Conservation (phyloP, 2,797 vertebrate genomes). For the Calcarius lapponicus region DNA sequence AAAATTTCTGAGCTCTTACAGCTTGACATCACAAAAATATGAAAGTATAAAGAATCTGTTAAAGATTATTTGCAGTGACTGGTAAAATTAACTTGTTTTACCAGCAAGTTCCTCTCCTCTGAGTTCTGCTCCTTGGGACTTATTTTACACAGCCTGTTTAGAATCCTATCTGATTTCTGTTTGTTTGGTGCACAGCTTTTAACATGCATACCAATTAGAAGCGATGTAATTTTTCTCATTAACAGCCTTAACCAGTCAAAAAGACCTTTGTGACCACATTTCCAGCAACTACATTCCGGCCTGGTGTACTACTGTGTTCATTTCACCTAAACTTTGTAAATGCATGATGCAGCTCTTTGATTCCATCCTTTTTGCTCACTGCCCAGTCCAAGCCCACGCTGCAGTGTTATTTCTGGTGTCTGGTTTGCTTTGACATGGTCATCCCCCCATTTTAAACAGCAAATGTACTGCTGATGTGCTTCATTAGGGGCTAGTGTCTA, state of each 20-base stretch:
- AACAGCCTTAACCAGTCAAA: neutral
- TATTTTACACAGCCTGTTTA: neutral
- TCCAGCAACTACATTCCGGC: neutral
- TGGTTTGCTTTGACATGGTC: neutral
- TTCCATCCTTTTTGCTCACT: neutral
- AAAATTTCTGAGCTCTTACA: constrained; percentile 4
- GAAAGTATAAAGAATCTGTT: neutral
- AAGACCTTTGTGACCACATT: neutral
- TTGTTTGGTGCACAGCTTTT: neutral
- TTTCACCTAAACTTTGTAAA: neutral
- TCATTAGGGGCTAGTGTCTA: neutral
- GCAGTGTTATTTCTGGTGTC: neutral
- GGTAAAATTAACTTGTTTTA: neutral
- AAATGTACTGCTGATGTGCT: neutral
- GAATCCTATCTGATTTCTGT: neutral
- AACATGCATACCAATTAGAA: neutral
- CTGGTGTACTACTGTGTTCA: neutral
- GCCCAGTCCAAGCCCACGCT: neutral
- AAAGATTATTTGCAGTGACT: neutral
- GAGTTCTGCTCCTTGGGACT: neutral
- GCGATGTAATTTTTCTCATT: neutral
- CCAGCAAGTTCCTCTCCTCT: neutral
- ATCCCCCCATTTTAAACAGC: neutral
- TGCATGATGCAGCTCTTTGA: neutral
- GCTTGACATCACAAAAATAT: neutral